Base-by-base conservation (phyloP, 2,113 vertebrate species). In the Ceuthmochares aereus region DNA sequence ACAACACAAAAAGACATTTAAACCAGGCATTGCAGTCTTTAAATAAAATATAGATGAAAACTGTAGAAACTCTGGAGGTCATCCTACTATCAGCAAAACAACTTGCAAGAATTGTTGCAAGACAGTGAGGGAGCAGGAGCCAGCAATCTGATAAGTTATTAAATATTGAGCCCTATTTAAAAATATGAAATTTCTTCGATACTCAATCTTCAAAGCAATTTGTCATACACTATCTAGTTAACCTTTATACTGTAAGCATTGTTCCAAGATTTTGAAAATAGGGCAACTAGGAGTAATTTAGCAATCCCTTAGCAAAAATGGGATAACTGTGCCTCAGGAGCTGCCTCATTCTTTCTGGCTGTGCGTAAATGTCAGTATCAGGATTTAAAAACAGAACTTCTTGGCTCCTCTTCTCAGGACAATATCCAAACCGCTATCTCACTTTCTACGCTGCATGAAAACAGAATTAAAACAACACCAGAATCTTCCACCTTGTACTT, bases 391-490 rank as follows among this genome's bases (percentile, higher is more conserved):
- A 14, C 84, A 87, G 20, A 93, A 82, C 94, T 72, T 84, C 74
- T 89, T 93, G 87, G 74, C 80, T 81, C 14, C 43, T 92, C n/a
- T 81, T 92, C 60, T 76, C 62, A 76, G 43, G 43, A 82, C 36
- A 72, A 89, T 63, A 84, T 90, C 92, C 83, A 96, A 89, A 95
- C 60, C 1, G 5, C 79, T 89, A 87, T 95, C 42, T 90, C 68
- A 84, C 43, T 95, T 95, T 78, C 62, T 62, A 23, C 14, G 27
- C 14, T 60, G 26, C 36, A 74, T 75, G 51, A 92, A 96, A 95
- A 73, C 54, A 89, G 68, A 86, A 78, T 86, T 78, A 84, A 93
- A 92, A 91, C 86, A 95, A 75, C 63, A 92, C 20, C 51, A 62
- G 15, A 19, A 63, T 69, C 47, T 95, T 87, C 66, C 43, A 89